Conservation (phyloP, 2,113 vertebrate genomes). For the Sebastes schlegelii region DNA sequence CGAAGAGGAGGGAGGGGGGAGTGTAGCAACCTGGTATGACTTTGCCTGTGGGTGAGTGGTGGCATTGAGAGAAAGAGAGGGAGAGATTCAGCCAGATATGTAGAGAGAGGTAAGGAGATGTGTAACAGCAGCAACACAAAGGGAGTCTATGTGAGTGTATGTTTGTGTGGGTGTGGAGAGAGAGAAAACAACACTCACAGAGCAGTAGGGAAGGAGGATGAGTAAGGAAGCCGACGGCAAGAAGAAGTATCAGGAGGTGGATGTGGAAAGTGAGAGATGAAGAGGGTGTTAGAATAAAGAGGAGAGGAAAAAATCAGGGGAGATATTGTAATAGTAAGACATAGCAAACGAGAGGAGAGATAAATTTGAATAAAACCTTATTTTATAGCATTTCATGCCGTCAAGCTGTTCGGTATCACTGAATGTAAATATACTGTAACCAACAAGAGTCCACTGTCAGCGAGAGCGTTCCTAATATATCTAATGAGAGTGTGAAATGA, state of each 20-base stretch:
- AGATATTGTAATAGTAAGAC: conserved; percentile 17
- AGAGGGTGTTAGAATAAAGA: conserved; percentile 19
- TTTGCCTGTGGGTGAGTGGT: conserved; percentile 62
- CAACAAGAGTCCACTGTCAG: conserved; percentile 27
- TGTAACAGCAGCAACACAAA: conserved; percentile 35
- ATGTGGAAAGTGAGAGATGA: conserved; percentile 15
- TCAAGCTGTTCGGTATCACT: background rate
- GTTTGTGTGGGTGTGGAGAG: conserved; percentile 10
- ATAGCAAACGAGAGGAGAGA: conserved; percentile 7
- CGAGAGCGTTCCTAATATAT: conserved; percentile 32
- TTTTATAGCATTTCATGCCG: background rate
- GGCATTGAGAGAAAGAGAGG: conserved; percentile 43
- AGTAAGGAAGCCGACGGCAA: conserved; percentile 34
- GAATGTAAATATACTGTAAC: conserved; percentile 47
- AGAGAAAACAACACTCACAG: conserved; percentile 42
- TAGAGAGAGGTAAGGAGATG: conserved; percentile 43
- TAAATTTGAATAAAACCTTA: background rate
- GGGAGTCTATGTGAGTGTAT: conserved; percentile 24
- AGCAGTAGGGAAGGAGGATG: conserved; percentile 28
- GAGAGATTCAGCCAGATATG: conserved; percentile 54
- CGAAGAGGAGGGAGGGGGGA: background rate
- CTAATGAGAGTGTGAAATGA: conserved; percentile 31
- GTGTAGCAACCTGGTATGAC: conserved; percentile 57
- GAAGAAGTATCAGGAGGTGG: conserved; percentile 38
- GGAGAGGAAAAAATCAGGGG: background rate